Evolutionary conservation across 2,888 invertebrate genomes (phyloP).

Genomic region (Exocentrus adspersus): DNA sequence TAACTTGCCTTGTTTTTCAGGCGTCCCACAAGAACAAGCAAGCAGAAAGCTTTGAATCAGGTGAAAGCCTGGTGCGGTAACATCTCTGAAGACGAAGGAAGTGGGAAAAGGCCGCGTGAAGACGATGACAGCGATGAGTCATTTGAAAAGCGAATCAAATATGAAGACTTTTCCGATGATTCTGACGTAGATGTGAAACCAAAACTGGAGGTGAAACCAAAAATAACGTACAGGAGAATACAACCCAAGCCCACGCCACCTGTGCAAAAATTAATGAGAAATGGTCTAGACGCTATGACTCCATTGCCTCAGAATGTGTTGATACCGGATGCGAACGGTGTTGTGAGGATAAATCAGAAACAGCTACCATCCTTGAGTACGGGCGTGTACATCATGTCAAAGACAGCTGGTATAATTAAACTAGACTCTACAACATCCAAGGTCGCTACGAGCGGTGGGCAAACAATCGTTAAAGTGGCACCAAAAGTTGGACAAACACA

Average conservation of each 20-base stretch:
- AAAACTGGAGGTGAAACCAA: constrained; percentile 36
- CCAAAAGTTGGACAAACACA: constrained; percentile 66
- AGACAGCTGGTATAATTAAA: constrained; percentile 79
- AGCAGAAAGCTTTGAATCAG: constrained; percentile 82
- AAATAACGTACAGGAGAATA: constrained; percentile 34
- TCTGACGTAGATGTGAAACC: constrained; percentile 47
- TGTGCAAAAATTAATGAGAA: constrained; percentile 39
- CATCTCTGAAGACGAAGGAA: constrained; percentile 65
- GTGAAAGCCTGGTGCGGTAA: constrained; percentile 87
- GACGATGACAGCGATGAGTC: constrained; percentile 58
- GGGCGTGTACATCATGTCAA: constrained; percentile 81
- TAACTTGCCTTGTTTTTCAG: no score
- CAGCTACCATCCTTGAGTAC: constrained; percentile 72
- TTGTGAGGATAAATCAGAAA: constrained; percentile 79
- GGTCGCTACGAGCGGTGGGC: constrained; percentile 59
- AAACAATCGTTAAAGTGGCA: constrained; percentile 62
- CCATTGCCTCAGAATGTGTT: constrained; percentile 58
- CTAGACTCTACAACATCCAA: constrained; percentile 68
- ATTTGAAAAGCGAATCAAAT: constrained; percentile 60
- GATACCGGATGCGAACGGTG: constrained; percentile 72
- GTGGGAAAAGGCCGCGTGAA: constrained; percentile 49
- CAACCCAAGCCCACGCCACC: constrained; percentile 30
- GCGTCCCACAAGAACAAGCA: constrained; percentile 80
- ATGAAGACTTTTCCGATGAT: constrained; percentile 59
- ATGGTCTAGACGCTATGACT: constrained; percentile 48